These are phyloP conservation scores for Dasysyrphus tricinctus DNA, from an alignment of 2,888 invertebrate genomes.

Conservation along the genomic window DNA sequence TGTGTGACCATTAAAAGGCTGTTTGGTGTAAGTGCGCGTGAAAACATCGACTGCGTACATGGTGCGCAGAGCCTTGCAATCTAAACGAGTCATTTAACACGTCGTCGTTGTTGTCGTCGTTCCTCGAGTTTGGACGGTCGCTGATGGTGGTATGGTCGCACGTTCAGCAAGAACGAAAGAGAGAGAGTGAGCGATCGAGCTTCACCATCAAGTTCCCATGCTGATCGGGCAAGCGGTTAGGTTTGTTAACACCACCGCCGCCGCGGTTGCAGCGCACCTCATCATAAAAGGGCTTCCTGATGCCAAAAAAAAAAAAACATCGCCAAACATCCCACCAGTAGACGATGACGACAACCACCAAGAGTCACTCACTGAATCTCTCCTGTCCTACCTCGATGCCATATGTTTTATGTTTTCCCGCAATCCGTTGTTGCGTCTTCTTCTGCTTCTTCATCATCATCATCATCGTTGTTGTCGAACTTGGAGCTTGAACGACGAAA, in stretches of 20 bases:
- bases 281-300: conserved; percentile 76
- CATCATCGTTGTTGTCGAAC: neutral
- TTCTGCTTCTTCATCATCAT: conserved; percentile 4
- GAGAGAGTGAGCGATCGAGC: neutral
- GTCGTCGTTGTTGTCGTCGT: conserved; percentile 34
- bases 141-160: conserved; percentile 33
- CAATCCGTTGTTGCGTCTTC: conserved; percentile 28
- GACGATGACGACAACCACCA: conserved; percentile 26
- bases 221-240: conserved; percentile 50
- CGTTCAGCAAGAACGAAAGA: neutral
- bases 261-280: conserved; percentile 50
- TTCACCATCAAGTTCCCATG: conserved; percentile 61
- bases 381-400: conserved; percentile 13
- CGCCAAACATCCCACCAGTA: conserved; percentile 33
- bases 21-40: conserved; percentile 74
- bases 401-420: conserved; percentile 41
- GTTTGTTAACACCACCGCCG: conserved; percentile 60
- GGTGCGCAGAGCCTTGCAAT: conserved; percentile 75
- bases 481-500: conserved; percentile 3
- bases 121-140: conserved; percentile 25
- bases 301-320: conserved; percentile 60
- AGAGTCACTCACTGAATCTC: conserved; percentile 54
- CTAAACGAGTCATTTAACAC: conserved; percentile 75
- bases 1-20: conserved; percentile 72
- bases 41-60: conserved; percentile 73